phyloP scores from a whole-genome alignment of 2,888 invertebrate species.

The Pheosia gnoma region DNA sequence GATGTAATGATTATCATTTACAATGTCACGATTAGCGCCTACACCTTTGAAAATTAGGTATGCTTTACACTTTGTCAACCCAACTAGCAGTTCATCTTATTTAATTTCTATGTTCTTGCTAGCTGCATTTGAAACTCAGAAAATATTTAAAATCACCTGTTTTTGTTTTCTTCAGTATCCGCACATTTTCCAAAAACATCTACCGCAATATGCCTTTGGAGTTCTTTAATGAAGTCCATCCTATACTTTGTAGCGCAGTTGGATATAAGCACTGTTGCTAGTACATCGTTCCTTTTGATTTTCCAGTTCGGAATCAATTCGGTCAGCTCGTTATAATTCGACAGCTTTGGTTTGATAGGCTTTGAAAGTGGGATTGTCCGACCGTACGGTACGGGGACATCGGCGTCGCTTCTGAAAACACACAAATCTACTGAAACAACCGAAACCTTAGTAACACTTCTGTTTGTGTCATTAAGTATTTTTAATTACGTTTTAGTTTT shows the following conservation, averaged over 20 bases:
- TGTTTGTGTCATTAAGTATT: too few species aligned
- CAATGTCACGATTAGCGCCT: too few species aligned
- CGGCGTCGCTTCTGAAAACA: conserved; percentile 83
- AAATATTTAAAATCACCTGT: conserved; percentile 25
- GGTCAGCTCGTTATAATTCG: conserved; percentile 26
- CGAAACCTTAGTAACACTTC: too few species aligned
- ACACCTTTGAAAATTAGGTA: too few species aligned
- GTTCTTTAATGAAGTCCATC: conserved; percentile 78
- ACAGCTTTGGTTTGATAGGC: conserved; percentile 26
- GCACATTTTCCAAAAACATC: conserved; percentile 85
- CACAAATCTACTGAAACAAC: not conserved
- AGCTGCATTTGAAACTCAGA: too few species aligned
- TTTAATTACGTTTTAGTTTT: too few species aligned
- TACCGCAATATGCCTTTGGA: conserved; percentile 84
- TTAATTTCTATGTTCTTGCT: too few species aligned
- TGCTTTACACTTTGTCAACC: too few species aligned
- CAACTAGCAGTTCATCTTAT: too few species aligned
- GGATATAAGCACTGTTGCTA: conserved; percentile 84
- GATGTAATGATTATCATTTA: too few species aligned
- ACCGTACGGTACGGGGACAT: conserved; percentile 87
- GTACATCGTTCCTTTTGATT: conserved; percentile 69
- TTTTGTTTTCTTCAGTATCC: conserved; percentile 35
- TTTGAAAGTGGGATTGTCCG: conserved; percentile 69
- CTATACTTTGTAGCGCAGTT: conserved; percentile 80
- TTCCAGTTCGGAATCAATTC: conserved; percentile 65